Percentiles rank a stretch among this genome's conserved stretches.
Conservation (phyloP, 1,140 invertebrate genomes). For the Drosophila truncata region DNA sequence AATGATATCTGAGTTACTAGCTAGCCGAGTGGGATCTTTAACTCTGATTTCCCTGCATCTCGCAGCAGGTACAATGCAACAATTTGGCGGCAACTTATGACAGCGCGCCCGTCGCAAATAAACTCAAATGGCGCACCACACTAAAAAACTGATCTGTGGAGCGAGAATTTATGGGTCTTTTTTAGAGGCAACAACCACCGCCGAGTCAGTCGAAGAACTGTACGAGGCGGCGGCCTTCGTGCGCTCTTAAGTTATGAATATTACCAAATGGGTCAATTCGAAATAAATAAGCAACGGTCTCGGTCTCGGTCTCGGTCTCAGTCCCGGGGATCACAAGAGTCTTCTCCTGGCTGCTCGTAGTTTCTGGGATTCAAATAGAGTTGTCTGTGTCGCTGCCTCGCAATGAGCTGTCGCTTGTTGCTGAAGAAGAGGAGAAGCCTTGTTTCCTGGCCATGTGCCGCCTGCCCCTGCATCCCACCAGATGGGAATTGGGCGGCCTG, state of each 20-base stretch:
- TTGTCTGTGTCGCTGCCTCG: slow-evolving; percentile 79
- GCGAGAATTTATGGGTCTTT: slow-evolving; percentile 78
- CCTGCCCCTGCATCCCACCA: background rate
- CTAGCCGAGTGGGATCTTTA: slow-evolving; percentile 43
- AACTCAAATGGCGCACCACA: slow-evolving; percentile 60
- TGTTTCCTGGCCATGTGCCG: slow-evolving; percentile 36
- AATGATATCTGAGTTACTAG: slow-evolving; percentile 82
- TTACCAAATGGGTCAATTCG: slow-evolving; percentile 84
- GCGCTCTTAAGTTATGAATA: slow-evolving; percentile 82
- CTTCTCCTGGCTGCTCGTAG: slow-evolving; percentile 1
- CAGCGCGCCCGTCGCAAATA: slow-evolving; percentile 72
- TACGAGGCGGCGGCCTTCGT: slow-evolving; percentile 65
- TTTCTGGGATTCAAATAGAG: slow-evolving; percentile 62
- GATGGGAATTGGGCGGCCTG: slow-evolving; percentile 66
- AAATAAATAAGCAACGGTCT: slow-evolving; percentile 81
- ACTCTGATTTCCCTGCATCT: slow-evolving; percentile 41
- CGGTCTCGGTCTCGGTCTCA: slow-evolving; percentile 33
- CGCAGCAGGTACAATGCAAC: slow-evolving; percentile 83
- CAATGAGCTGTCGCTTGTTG: slow-evolving; percentile 71
- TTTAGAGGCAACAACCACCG: slow-evolving; percentile 25
- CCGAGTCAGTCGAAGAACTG: slow-evolving; percentile 26
- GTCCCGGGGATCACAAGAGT: slow-evolving; percentile 19
- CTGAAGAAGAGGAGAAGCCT: slow-evolving; percentile 16
- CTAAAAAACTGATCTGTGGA: slow-evolving; percentile 60
- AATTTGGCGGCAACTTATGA: slow-evolving; percentile 84